These are phyloP conservation scores for Hoplostethus mediterraneus DNA, from an alignment of 2,797 vertebrate species.

Conservation along the genomic window DNA sequence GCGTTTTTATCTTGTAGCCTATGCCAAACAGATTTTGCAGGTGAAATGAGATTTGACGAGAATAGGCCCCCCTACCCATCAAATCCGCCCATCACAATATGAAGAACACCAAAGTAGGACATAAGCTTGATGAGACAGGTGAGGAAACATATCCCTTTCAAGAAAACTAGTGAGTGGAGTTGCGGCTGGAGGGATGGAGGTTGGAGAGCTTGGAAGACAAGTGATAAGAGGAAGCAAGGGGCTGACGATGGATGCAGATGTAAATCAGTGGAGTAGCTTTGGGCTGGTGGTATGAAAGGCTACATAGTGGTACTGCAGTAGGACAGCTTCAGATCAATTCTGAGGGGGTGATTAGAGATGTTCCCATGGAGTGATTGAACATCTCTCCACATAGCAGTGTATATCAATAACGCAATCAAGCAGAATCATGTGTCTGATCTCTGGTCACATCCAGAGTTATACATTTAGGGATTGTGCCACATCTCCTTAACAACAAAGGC, in stretches of 20 bases:
- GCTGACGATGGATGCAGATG: background rate
- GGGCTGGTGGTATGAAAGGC: too few species aligned
- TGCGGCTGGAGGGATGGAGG: background rate
- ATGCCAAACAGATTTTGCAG: conserved; percentile 39
- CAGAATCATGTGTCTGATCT: background rate
- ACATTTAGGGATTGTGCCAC: background rate
- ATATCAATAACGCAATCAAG: background rate
- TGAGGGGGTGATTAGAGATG: background rate
- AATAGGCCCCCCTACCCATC: background rate
- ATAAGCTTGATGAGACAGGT: background rate
- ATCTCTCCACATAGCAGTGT: background rate
- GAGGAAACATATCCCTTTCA: background rate
- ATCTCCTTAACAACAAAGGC: background rate
- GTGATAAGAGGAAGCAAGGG: background rate
- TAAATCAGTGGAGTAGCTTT: background rate
- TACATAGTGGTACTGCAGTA: background rate
- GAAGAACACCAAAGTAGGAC: background rate
- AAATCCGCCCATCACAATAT: background rate
- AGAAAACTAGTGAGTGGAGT: background rate
- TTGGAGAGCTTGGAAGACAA: background rate
- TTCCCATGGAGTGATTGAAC: background rate
- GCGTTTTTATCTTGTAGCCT: conserved; percentile 8
- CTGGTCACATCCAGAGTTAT: background rate
- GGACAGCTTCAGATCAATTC: background rate
- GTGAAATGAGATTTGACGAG: conserved; percentile 3